A percentile compares a stretch with the other conserved stretches of the same genome.
phyloP scores from a whole-genome alignment of 1,140 invertebrate genomes.

The silkworm (Bombyx mori) region DNA sequence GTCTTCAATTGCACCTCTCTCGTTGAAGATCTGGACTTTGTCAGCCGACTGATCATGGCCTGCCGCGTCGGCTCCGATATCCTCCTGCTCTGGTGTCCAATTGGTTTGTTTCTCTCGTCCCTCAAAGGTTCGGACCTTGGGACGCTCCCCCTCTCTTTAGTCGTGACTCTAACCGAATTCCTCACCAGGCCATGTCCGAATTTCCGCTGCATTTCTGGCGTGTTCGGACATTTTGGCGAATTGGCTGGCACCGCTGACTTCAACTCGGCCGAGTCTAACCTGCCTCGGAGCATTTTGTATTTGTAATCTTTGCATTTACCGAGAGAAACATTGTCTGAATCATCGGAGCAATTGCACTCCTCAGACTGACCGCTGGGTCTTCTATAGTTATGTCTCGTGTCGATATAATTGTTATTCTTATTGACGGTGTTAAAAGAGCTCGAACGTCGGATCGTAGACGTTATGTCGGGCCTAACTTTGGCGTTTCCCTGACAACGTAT shows the following conservation, averaged over 20 bases:
- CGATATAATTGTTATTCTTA: conserved; percentile 57
- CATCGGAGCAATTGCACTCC: conserved; percentile 52
- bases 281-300: conserved; percentile 48
- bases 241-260: conserved; percentile 52
- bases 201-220: conserved; percentile 65
- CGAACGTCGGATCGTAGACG: conserved; percentile 57
- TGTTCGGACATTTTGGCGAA: conserved; percentile 64
- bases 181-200: conserved; percentile 59
- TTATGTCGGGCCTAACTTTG: conserved; percentile 15
- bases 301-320: conserved; percentile 45
- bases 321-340: conserved; percentile 47
- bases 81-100: conserved; percentile 51
- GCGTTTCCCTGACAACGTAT: conserved; percentile 54
- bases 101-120: conserved; percentile 38
- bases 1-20: conserved; percentile 58
- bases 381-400: conserved; percentile 30
- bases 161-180: conserved; percentile 47
- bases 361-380: conserved; percentile 48
- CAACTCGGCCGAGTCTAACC: conserved; percentile 54
- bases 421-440: conserved; percentile 67
- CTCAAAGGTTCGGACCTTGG: conserved; percentile 27
- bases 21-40: conserved; percentile 63
- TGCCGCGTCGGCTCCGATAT: conserved; percentile 55
- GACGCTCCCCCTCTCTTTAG: conserved; percentile 51
- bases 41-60: conserved; percentile 50